Conservation (phyloP, 2,888 invertebrate genomes). For the Dasysyrphus tricinctus region DNA sequence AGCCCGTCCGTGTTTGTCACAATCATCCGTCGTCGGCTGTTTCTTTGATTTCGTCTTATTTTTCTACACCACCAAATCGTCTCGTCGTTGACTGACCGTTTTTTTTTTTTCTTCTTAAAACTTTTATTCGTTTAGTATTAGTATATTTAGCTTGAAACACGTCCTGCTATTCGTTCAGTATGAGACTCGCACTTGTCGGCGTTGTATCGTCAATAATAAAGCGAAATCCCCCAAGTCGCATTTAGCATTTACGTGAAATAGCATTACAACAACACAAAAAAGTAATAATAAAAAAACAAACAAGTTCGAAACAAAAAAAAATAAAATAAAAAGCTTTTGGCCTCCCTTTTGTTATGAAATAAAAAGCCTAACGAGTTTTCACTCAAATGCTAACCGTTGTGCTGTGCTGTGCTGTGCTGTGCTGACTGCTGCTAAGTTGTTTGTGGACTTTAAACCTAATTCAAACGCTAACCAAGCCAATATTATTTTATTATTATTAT, state of each 20-base stretch:
- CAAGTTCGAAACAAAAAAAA: slow-evolving; percentile 24
- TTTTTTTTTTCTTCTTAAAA: slow-evolving; percentile 59
- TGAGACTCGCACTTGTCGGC: slow-evolving; percentile 80
- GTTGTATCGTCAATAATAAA: slow-evolving; percentile 51
- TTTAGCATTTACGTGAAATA: slow-evolving; percentile 34
- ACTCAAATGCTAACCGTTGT: slow-evolving; percentile 62
- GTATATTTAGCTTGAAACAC: slow-evolving; percentile 59
- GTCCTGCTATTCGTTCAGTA: slow-evolving; percentile 78
- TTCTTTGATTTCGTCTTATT: slow-evolving; percentile 33
- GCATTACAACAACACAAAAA: slow-evolving; percentile 23
- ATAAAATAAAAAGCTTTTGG: slow-evolving; percentile 49
- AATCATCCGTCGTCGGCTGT: slow-evolving; percentile 15
- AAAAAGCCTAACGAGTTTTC: slow-evolving; percentile 59
- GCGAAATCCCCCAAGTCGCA: slow-evolving; percentile 37
- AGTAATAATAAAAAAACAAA: slow-evolving; percentile 38
- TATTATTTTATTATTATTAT: background rate
- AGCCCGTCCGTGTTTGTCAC: background rate
- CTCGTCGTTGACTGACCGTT: slow-evolving; percentile 17
- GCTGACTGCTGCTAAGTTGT: slow-evolving; percentile 10
- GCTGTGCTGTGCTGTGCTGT: background rate
- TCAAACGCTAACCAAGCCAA: slow-evolving; percentile 26
- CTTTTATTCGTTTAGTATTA: slow-evolving; percentile 57
- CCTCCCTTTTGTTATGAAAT: slow-evolving; percentile 68
- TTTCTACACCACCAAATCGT: slow-evolving; percentile 25
- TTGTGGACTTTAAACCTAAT: slow-evolving; percentile 65